Evolutionary conservation across 1,140 invertebrate genomes (phyloP), one percentile per base, ranked within the genome.

Genomic region (Drosophila kepulauana): DNA sequence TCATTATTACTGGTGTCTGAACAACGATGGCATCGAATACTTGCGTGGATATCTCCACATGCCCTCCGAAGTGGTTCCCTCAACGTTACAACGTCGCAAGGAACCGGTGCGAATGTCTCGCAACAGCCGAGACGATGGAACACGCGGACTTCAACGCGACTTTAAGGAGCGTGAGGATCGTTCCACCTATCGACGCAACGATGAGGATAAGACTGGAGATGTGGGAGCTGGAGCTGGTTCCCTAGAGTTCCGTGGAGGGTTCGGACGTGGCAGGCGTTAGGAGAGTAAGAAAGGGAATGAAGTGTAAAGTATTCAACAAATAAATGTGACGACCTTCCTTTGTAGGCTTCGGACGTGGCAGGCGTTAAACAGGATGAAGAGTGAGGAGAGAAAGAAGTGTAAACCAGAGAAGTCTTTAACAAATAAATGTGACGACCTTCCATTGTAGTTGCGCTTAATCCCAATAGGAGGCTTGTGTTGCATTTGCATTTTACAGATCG

Each of bases 11-110:
- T 76, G 69, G 74, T 65, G 46, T 15, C 13, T 72, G 13, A 72
- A 65, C 41, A 72, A 76, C 54, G 62, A 72, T 7, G 74, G 74
- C 38, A 72, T 76, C 30, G 69, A 76, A 11, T 75, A 28, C 38
- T 41, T 75, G 13, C 16, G 72, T 4, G 51, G 35, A 5, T 69
- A 63, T 38, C 51, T 75, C 1, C 65, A 51, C 11, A 25, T 69
- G 43, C 66, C 72, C 8, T 20, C 66, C 7, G 72, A 75, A 49
- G 65, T 70, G 49, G 49, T 75, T 13, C 72, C 72, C 3, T 57
- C 30, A 25, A 75, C 72, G 1, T 28, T 75, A 51, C 72, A 70
- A 25, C 72, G 72, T 16, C 57, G 65, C 41, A 41, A 45, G 11
- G 66, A 69, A 7, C 43, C 72, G 7, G 58, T 69, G n/a, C 66